Evolutionary conservation across 2,797 vertebrate genomes (phyloP), one percentile per base, ranked within the genome.

Genomic region (Hirundo rustica): DNA sequence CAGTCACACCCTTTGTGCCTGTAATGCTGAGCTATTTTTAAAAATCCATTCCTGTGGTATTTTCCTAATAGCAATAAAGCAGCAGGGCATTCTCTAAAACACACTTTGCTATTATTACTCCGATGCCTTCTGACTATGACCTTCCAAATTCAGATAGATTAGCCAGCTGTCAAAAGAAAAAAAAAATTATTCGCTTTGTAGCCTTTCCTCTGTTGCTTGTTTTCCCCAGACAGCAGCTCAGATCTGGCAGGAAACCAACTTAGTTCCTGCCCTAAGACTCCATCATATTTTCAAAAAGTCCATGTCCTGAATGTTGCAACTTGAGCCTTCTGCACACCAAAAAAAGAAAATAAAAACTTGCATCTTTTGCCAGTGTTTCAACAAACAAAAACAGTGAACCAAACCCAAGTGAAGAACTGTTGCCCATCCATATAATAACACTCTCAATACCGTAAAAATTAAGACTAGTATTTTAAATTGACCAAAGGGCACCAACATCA

Each of bases 131-230:
- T 94, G 80, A 88, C 68, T 79, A 23, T 72, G 81, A 61, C 76
- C 91, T 91, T 95, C 71, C 74, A 95, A 78, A 96, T 84, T 88
- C 92, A 93, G 88, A 92, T 51, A 96, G 94, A 97, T 96, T 96
- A 96, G 88, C 88, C 94, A 96, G 73, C 83, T 96, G 96, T 95
- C 89, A 75, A 86, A 89, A 72, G 22, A 8, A 65, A 61, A 81
- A 54, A 38, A 60, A 38, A 51, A 26, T 21, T 51, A 34, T 51
- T 84, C 30, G 93, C 81, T 79, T 70, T 91, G 54, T 60, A 44
- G 44, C 75, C 64, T 92, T 92, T 77, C 16, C 26, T 93, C 73
- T 74, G 58, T 67, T 10, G 2, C 44, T 93, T 90, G 22, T 61
- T 91, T 27, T 36, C 51, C 78, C 34, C 42, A 42, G 44, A 60